Base-by-base conservation (phyloP, 2,113 vertebrate genomes). In the Phyllostomus discolor region DNA sequence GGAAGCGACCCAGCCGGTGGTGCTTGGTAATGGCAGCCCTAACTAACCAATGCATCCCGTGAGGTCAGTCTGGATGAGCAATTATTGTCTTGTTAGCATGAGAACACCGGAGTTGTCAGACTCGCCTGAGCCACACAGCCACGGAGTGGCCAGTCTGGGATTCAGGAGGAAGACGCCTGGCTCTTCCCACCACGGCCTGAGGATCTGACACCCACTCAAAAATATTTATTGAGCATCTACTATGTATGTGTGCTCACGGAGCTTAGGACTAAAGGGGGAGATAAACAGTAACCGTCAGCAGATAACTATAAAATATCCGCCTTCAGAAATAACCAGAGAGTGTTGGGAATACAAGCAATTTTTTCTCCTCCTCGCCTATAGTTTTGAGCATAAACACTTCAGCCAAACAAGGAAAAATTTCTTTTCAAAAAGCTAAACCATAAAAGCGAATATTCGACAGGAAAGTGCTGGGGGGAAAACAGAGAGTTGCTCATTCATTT, bases 31-130 rank as follows among this genome's bases (percentile, higher is more conserved):
- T 2, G 4, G 48, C 0, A 1, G 31, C 26, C 20, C 54, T 69
- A 64, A 26, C 7, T 28, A 81, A 67, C 2, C 24, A 41, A 24
- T 0, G 16, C 0, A 9, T 7, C 15, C 12, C 0, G 0, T 7
- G 22, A 88, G 14, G 8, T 62, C 38, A 9, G 43, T 22, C 87
- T 33, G 15, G 6, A 41, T 28, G 14, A 0, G 1, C 3, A 8
- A 43, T 15, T 10, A 54, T 0, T 19, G 9, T 28, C 50, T 50
- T 50, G 70, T 54, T 72, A 62, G 10, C 24, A 24, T 0, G 31
- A 78, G 41, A 82, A 87, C n/a, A 81, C 5, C 1, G 4, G 10
- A 28, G 67, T 31, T 73, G 31, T 16, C 31, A 82, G n/a, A 20
- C 5, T 4, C 43, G 11, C 28, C 9, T 0, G 4, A 62, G 52